Evolutionary conservation across 2,797 vertebrate species (phyloP), one percentile per base, ranked within the genome.

Genomic region (Macrochelys suwanniensis): DNA sequence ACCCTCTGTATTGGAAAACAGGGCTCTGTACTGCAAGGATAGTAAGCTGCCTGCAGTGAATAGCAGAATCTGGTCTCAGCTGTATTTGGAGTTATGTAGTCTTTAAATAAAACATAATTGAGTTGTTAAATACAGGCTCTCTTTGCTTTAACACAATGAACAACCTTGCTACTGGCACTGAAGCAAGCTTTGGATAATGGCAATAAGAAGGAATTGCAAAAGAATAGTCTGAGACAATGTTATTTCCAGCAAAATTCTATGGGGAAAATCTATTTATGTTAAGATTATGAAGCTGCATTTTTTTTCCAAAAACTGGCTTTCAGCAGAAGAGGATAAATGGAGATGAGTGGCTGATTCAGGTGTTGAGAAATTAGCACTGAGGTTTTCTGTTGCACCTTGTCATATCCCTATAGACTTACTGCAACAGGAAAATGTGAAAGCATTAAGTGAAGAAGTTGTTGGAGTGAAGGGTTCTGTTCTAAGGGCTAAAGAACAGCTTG

Each of bases 301-400:
- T 59, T 3, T 59, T 95, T 94, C 86, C 6, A 37, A 68, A 68
- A 68, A 33, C n/a, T 68, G 65, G 82, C 87, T 92, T 91, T 83
- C 91, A 94, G 85, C 71, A 90, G 61, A 95, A 96, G 87, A 76
- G 77, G 57, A 93, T 90, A 96, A 95, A 96, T 91, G 81, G 94
- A 96, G 96, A 88, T 81, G 96, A 97, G 91, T 95, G 92, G 93
- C 95, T 97, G 93, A 96, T 56, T 95, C 96, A 93, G 90, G 87
- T 81, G 25, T 93, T 95, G 87, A 84, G 93, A 97, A 96, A 95
- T 96, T 90, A 94, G 79, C 2, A 0, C 83, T 76, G 76, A 92
- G 86, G 85, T 88, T 94, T 89, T 93, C 92, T 92, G 37, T 79
- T 96, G 87, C 25, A 92, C 92, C 26, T 80, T 13, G 4, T 88